Evolutionary conservation across 2,888 invertebrate species (phyloP).

Genomic region (Chrysolina americana): DNA sequence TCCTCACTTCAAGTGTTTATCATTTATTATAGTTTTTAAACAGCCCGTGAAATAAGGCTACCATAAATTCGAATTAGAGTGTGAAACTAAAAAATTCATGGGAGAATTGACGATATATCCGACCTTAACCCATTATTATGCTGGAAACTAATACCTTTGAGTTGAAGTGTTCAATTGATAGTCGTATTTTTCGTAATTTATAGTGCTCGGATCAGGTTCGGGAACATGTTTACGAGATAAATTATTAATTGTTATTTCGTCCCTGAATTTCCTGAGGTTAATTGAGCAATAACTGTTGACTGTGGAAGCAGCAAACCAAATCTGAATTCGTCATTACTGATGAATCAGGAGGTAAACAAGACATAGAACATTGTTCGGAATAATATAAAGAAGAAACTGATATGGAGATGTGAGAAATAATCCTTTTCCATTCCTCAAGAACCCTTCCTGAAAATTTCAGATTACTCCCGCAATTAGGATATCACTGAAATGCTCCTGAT

Average conservation of each 20-base stretch:
- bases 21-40: conserved; percentile 30
- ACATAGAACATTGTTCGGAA: too few relatives aligned
- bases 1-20: conserved; percentile 19
- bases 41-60: conserved; percentile 29
- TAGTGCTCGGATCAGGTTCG: not conserved
- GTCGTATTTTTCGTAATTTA: conserved; percentile 11
- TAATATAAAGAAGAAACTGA: too few relatives aligned
- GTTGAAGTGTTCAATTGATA: conserved; percentile 3
- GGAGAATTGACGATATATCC: conserved; percentile 8
- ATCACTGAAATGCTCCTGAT: too few relatives aligned
- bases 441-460: too few relatives aligned
- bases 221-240: not conserved
- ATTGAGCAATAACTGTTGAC: not conserved
- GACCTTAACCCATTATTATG: conserved; percentile 28
- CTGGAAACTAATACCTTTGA: conserved; percentile 11
- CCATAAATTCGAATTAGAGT: conserved; percentile 21
- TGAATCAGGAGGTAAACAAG: too few relatives aligned
- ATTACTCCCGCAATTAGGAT: too few relatives aligned
- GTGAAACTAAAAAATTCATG: conserved; percentile 12
- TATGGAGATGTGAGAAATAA: too few relatives aligned
- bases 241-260: not conserved
- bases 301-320: too few relatives aligned
- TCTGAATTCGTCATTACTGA: too few relatives aligned
- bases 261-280: not conserved
- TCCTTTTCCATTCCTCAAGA: too few relatives aligned